Conservation (phyloP, 2,113 vertebrate genomes). For the Cavia porcellus region DNA sequence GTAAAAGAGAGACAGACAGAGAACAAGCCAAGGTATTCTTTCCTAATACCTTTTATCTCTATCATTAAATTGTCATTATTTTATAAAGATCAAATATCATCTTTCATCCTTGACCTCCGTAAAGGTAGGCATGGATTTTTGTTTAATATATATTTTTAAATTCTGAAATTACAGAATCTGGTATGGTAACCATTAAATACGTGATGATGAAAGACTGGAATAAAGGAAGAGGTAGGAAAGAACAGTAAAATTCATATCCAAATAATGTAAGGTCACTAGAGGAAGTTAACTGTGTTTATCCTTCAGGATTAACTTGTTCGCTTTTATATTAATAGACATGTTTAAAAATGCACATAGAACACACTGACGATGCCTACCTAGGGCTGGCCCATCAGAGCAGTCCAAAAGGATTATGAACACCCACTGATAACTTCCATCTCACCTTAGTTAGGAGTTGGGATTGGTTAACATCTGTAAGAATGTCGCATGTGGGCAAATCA, state of each 20-base stretch:
- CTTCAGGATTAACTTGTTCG: conserved; percentile 4
- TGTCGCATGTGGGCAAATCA: not conserved
- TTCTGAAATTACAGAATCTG: not conserved
- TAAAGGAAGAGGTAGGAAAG: not conserved
- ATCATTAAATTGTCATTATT: not conserved
- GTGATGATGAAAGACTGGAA: not conserved
- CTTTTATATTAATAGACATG: conserved; percentile 22
- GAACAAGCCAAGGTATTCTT: not conserved
- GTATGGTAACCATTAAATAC: not conserved
- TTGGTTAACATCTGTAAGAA: not conserved
- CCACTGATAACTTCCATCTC: not conserved
- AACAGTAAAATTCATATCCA: not conserved
- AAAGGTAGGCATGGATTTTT: not conserved
- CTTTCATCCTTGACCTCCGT: not conserved
- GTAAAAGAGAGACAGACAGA: not conserved
- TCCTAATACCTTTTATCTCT: not conserved
- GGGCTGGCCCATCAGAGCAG: not conserved
- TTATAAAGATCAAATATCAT: conserved; percentile 34
- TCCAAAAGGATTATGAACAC: not conserved
- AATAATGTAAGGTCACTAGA: not conserved
- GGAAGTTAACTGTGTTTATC: not conserved
- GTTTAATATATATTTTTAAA: not conserved
- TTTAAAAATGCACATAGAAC: not conserved
- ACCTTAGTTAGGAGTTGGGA: not conserved
- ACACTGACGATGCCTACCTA: not conserved